Evolutionary conservation across 1,140 invertebrate genomes (phyloP).

Genomic region (Amphibalanus amphitrite): DNA sequence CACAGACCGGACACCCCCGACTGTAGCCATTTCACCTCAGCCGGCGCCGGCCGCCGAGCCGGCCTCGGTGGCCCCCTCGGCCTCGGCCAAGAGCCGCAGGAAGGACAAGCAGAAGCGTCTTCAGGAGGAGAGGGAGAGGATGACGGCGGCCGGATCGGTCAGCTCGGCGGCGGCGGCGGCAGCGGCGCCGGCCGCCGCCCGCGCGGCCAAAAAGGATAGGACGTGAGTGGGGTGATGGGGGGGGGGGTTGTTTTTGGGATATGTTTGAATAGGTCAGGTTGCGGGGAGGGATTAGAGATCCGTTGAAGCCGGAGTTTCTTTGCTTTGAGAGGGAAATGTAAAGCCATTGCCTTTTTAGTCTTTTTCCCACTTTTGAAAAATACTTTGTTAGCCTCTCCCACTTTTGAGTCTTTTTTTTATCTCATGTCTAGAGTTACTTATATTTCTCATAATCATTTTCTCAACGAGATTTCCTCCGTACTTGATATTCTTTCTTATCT

Average conservation of each 20-base stretch:
- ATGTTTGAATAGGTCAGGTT: too few species aligned
- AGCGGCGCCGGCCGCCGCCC: conserved; percentile 25
- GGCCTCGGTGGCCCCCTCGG: not conserved
- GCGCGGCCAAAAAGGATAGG: conserved; percentile 53
- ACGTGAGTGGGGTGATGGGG: conserved; percentile 11
- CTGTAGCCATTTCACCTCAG: not conserved
- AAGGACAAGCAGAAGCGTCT: not conserved
- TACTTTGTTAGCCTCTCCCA: too few species aligned
- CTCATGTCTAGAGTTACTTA: too few species aligned
- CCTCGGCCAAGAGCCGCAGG: not conserved
- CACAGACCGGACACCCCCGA: not conserved
- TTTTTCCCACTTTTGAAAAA: too few species aligned
- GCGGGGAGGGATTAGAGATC: too few species aligned
- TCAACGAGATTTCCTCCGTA: too few species aligned
- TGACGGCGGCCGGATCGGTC: not conserved
- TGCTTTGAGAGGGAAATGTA: too few species aligned
- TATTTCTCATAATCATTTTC: too few species aligned
- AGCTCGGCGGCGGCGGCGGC: not conserved
- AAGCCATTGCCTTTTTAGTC: too few species aligned
- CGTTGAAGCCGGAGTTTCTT: too few species aligned
- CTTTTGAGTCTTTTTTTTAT: too few species aligned
- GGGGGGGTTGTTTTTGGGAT: conserved; percentile 8
- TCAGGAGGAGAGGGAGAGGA: not conserved
- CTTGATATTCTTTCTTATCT: too few species aligned
- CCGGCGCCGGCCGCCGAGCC: not conserved